A percentile compares a stretch with the other conserved stretches of the same genome.
phyloP scores from a whole-genome alignment of 1,140 invertebrate genomes.

The Neocloeon triangulifer region DNA sequence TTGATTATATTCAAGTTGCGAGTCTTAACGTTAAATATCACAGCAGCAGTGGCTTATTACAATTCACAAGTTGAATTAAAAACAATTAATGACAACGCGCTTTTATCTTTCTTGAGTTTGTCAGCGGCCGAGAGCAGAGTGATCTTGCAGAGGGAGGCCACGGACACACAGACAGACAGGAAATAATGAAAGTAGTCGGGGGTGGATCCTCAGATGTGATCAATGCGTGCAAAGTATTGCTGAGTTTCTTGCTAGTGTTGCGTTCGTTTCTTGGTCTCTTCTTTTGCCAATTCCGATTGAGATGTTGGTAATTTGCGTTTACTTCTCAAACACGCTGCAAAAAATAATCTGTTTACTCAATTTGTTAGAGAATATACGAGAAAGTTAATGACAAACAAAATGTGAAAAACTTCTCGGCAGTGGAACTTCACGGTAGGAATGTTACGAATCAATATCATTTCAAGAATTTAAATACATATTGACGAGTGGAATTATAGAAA shows the following conservation, averaged over 20 bases:
- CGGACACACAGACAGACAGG: background rate
- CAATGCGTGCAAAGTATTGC: slow-evolving; percentile 67
- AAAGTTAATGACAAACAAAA: background rate
- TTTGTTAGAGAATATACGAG: background rate
- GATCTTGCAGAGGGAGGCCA: background rate
- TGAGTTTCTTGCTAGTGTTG: slow-evolving; percentile 29
- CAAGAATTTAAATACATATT: too few relatives aligned
- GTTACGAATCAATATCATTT: too few relatives aligned
- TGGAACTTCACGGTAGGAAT: too few relatives aligned
- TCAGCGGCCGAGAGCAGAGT: background rate
- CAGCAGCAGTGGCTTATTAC: background rate
- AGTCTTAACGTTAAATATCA: background rate
- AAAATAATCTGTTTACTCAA: background rate
- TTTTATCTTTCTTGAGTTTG: background rate
- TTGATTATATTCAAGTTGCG: background rate
- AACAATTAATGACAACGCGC: background rate
- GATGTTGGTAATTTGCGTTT: slow-evolving; percentile 15
- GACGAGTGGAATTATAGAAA: too few relatives aligned
- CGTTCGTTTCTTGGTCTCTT: slow-evolving; percentile 8
- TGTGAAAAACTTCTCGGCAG: too few relatives aligned
- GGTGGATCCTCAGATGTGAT: slow-evolving; percentile 71
- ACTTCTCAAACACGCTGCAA: slow-evolving; percentile 1
- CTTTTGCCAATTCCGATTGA: slow-evolving; percentile 35
- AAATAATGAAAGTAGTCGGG: background rate
- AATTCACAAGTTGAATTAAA: background rate